Conservation (phyloP, 64 coral and sea anemone genomes). For the Pocillopora verrucosa region DNA sequence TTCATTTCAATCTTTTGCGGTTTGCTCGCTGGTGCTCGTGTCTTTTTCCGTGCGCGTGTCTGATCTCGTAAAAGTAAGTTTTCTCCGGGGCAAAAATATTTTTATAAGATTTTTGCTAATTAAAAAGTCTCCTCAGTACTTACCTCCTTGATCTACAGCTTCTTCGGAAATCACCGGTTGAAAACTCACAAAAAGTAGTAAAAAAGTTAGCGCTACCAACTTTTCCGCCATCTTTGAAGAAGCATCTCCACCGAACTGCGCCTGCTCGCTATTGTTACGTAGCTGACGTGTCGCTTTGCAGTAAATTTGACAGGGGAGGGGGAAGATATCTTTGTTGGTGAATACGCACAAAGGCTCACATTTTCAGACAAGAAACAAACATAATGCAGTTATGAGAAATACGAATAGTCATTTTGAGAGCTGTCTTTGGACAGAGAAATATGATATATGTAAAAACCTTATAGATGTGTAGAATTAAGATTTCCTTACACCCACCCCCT, state of each 20-base stretch:
- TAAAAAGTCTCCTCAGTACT: background rate
- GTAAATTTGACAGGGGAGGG: background rate
- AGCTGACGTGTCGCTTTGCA: constrained; percentile 35
- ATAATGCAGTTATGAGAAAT: background rate
- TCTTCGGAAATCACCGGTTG: background rate
- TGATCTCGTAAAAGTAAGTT: background rate
- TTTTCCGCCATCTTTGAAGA: constrained; percentile 24
- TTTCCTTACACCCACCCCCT: background rate
- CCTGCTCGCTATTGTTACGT: constrained; percentile 45
- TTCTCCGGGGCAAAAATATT: background rate
- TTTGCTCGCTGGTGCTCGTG: too few relatives aligned
- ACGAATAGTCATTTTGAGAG: background rate
- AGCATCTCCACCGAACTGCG: constrained; percentile 29
- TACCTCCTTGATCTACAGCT: constrained; percentile 6
- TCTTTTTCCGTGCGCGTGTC: too few relatives aligned
- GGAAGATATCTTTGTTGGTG: background rate
- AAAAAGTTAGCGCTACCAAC: constrained; percentile 12
- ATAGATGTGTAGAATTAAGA: background rate
- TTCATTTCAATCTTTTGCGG: too few relatives aligned
- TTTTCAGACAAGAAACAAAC: too few relatives aligned
- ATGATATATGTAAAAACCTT: background rate
- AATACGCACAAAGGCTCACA: background rate
- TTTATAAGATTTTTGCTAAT: background rate
- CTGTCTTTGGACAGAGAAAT: background rate
- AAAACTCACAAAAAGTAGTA: constrained; percentile 26